Base-by-base conservation (phyloP, 2,888 invertebrate species). In the Tiliacea aurago region DNA sequence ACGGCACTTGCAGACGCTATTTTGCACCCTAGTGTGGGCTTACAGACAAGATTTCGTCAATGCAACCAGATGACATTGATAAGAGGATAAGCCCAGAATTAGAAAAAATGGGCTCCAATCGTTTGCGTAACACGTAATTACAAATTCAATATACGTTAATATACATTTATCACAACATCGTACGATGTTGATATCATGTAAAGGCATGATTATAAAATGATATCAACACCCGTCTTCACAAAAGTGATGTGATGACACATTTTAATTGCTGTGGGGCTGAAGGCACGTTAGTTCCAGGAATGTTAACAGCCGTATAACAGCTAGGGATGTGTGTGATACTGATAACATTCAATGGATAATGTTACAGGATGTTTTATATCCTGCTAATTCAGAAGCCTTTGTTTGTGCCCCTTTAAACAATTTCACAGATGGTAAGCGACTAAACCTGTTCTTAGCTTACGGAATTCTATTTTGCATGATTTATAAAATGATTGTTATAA, bases 161-260 rank as follows among this genome's bases (percentile, higher is more conserved):
- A 67, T 51, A 63, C 53, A 70, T 65, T 63, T 85, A 86, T 85
- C 83, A 78, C 63, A 58, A 87, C 84, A 87, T 89, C 88, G 84
- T 80, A 88, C 81, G 88, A 89, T 87, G 83, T 70, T 78, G 84
- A 85, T 88, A 86, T 75, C 66, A 64, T 62, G 56, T 70, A 33
- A 71, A 69, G 69, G 71, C 58, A 61, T 81, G 43, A 64, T 78
- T 72, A 83, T 76, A 76, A 80, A 78, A 71, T 73, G 71, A 79
- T 78, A 81, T 62, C 73, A 72, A 70, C 69, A 74, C 51, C 43
- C n/a, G 77, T 58, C 13, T 56, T 37, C 61, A 56, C 58, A 53
- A 23, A 47, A 53, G 51, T n/a, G 28, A 75, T 72, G 49, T 81
- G 74, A 80, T 73, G 74, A 78, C 69, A 79, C 69, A 73, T 76